Evolutionary conservation across 2,797 vertebrate species (phyloP).

Genomic region (Liparis tanakae): DNA sequence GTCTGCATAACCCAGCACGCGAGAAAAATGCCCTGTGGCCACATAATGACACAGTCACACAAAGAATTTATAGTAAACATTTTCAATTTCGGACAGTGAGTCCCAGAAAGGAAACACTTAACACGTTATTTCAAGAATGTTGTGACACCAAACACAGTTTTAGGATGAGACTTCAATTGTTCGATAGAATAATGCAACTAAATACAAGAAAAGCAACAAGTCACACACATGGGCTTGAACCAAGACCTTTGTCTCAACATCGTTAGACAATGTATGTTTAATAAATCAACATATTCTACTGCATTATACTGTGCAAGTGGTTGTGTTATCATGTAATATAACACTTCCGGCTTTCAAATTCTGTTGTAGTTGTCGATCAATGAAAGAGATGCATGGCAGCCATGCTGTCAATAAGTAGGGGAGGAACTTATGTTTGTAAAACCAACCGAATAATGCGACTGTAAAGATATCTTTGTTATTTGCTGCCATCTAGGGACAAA

Average conservation of each 20-base stretch:
- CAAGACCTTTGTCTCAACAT: not conserved
- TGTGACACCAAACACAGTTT: conserved; percentile 5
- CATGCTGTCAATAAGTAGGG: no score
- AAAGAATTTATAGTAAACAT: not conserved
- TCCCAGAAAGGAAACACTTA: not conserved
- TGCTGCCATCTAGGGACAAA: conserved; percentile 72
- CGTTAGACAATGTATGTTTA: not conserved
- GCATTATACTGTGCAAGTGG: not conserved
- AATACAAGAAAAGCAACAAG: not conserved
- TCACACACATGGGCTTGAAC: not conserved
- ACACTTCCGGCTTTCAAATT: not conserved
- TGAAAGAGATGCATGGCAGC: not conserved
- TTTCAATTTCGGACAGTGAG: no score
- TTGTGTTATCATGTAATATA: not conserved
- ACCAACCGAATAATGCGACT: not conserved
- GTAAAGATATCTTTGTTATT: conserved; percentile 28
- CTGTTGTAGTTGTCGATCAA: not conserved
- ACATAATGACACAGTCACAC: conserved; percentile 10
- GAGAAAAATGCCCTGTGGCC: conserved; percentile 32
- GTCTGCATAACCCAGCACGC: conserved; percentile 21
- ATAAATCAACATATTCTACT: not conserved
- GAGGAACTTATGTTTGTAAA: not conserved
- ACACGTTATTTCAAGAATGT: not conserved
- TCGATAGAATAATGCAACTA: not conserved
- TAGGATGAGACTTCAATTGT: not conserved